Evolutionary conservation across 2,113 vertebrate species (phyloP).

Genomic region (Oplegnathus fasciatus): DNA sequence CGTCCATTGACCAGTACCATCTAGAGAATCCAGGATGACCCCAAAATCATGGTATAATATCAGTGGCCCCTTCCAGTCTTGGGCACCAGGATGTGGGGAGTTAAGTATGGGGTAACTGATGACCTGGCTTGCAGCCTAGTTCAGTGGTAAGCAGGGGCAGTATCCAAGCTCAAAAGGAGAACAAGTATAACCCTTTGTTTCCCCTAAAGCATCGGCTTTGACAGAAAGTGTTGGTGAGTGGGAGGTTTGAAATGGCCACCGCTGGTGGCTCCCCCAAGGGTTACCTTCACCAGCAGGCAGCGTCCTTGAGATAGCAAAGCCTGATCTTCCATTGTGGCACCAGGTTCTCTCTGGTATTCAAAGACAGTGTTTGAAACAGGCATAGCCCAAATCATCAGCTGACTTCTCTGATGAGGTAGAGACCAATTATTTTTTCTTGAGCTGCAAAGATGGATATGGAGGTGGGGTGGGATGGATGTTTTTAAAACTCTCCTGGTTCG

Average conservation of each 20-base stretch:
- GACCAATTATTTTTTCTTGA: background rate
- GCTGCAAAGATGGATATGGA: slow-evolving; percentile 26
- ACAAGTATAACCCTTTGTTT: slow-evolving; percentile 20
- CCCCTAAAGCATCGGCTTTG: slow-evolving; percentile 17
- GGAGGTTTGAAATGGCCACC: slow-evolving; percentile 22
- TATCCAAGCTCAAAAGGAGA: background rate
- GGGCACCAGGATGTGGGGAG: background rate
- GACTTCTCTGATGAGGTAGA: background rate
- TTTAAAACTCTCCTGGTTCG: background rate
- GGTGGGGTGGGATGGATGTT: background rate
- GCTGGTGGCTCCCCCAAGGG: slow-evolving; percentile 19
- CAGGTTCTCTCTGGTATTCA: slow-evolving; percentile 1
- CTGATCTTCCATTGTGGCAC: slow-evolving; percentile 6
- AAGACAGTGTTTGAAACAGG: background rate
- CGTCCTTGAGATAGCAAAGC: slow-evolving; percentile 32
- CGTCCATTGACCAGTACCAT: background rate
- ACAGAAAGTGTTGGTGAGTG: slow-evolving; percentile 32
- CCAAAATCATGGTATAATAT: too few species aligned
- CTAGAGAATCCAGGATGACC: slow-evolving; percentile 1
- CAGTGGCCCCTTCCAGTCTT: background rate
- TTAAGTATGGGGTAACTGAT: slow-evolving; percentile 16
- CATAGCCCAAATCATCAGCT: slow-evolving; percentile 13
- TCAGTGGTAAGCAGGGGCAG: background rate
- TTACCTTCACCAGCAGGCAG: slow-evolving; percentile 24
- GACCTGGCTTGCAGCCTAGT: slow-evolving; percentile 4